These are phyloP conservation scores for Hydraecia micacea DNA, from an alignment of 2,888 invertebrate species.

Conservation along the genomic window DNA sequence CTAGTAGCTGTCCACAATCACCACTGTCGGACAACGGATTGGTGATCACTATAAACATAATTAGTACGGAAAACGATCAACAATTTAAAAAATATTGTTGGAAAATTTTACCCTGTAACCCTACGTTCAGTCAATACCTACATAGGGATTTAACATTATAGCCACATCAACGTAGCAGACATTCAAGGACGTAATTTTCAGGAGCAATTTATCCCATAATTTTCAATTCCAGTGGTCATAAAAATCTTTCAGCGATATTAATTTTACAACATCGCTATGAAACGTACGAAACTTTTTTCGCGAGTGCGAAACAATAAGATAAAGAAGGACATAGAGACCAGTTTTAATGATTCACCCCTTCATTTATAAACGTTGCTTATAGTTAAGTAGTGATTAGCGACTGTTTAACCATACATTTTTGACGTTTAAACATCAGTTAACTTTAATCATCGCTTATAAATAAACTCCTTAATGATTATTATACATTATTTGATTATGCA, in stretches of 20 bases:
- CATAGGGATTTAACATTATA: not conserved
- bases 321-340: not conserved
- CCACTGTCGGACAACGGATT: not conserved
- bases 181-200: slow-evolving; percentile 20
- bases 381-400: not conserved
- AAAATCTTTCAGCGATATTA: slow-evolving; percentile 1
- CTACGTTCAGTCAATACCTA: not conserved
- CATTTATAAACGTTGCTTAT: not conserved
- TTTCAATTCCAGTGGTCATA: not conserved
- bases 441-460: not conserved
- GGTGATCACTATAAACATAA: slow-evolving; percentile 10
- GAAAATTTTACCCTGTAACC: not conserved
- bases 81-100: not conserved
- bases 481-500: not conserved
- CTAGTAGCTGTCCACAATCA: not conserved
- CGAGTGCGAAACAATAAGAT: not conserved
- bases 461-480: not conserved
- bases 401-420: not conserved
- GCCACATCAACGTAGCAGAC: not conserved
- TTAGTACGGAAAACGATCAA: not conserved
- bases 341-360: not conserved
- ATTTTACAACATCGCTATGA: not conserved
- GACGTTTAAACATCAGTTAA: not conserved
- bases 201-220: not conserved
- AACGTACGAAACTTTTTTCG: slow-evolving; percentile 1